These are phyloP conservation scores for Denticeps clupeoides DNA, from an alignment of 2,797 vertebrate genomes.

Conservation along the genomic window DNA sequence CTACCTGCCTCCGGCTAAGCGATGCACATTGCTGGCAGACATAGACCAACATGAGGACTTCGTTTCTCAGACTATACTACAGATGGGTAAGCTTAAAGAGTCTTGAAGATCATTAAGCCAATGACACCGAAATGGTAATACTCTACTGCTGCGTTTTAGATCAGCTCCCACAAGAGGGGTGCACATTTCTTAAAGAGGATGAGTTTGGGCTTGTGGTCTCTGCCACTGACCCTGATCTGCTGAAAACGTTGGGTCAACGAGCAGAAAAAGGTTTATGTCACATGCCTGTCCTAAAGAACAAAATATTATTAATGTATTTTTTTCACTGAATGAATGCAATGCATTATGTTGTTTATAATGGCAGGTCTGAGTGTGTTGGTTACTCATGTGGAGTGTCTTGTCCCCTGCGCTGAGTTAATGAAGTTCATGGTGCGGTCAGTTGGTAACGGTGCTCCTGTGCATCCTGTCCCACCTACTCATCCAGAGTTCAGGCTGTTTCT, in stretches of 20 bases:
- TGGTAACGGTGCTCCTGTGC: slow-evolving; percentile 9
- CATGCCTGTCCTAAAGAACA: too few species aligned
- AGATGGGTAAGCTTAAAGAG: slow-evolving; percentile 20
- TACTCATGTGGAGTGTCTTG: slow-evolving; percentile 50
- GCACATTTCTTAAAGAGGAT: slow-evolving; percentile 19
- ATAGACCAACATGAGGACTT: slow-evolving; percentile 42
- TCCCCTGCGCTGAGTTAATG: slow-evolving; percentile 41
- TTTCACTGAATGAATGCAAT: slow-evolving; percentile 19
- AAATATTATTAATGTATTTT: neutral
- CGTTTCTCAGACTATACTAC: slow-evolving; percentile 21
- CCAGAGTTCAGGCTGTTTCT: slow-evolving; percentile 60
- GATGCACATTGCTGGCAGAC: slow-evolving; percentile 63
- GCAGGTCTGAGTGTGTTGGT: slow-evolving; percentile 62
- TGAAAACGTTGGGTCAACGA: slow-evolving; percentile 50
- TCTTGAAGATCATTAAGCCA: too few species aligned
- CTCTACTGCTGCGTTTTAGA: too few species aligned
- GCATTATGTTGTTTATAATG: neutral
- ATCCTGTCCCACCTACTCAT: slow-evolving; percentile 21
- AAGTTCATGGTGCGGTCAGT: slow-evolving; percentile 37
- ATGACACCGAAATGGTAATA: too few species aligned
- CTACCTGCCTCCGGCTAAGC: slow-evolving; percentile 26
- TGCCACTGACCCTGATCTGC: slow-evolving; percentile 55
- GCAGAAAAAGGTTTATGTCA: slow-evolving; percentile 52
- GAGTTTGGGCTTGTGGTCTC: slow-evolving; percentile 46
- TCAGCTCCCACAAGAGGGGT: slow-evolving; percentile 23